Evolutionary conservation across 2,113 vertebrate genomes (phyloP).

Genomic region (Balaeniceps rex): DNA sequence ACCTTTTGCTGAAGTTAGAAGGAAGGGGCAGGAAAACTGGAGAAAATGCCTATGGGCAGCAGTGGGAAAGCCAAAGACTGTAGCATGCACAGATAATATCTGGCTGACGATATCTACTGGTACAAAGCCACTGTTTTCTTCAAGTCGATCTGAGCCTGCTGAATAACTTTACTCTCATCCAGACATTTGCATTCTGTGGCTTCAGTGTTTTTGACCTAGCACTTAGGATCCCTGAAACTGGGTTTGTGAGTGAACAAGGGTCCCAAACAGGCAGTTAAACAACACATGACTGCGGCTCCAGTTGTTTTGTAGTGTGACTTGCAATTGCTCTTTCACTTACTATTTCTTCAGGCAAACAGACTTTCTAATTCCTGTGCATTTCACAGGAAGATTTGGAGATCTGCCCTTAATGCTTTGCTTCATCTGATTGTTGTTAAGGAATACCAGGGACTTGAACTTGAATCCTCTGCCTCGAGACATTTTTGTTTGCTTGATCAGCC

Average conservation of each 20-base stretch:
- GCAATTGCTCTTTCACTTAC: constrained; percentile 21
- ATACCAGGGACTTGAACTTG: constrained; percentile 24
- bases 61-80: neutral
- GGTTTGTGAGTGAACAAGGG: constrained; percentile 19
- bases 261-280: constrained; percentile 23
- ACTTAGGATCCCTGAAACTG: neutral
- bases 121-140: constrained; percentile 11
- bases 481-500: constrained; percentile 25
- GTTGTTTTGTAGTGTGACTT: constrained; percentile 11
- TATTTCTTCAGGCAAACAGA: constrained; percentile 24
- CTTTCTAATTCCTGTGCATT: constrained; percentile 1
- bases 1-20: neutral
- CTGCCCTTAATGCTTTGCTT: constrained; percentile 19
- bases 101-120: neutral
- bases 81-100: neutral
- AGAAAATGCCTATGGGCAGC: neutral
- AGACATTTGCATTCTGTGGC: constrained; percentile 15
- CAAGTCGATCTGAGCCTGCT: neutral
- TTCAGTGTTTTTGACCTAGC: constrained; percentile 20
- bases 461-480: constrained; percentile 10
- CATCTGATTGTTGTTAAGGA: constrained; percentile 8
- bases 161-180: constrained; percentile 6
- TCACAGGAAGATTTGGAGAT: constrained; percentile 6
- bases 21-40: neutral
- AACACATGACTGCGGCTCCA: neutral